phyloP scores from a whole-genome alignment of 2,113 vertebrate species.

The Ginglymostoma cirratum region DNA sequence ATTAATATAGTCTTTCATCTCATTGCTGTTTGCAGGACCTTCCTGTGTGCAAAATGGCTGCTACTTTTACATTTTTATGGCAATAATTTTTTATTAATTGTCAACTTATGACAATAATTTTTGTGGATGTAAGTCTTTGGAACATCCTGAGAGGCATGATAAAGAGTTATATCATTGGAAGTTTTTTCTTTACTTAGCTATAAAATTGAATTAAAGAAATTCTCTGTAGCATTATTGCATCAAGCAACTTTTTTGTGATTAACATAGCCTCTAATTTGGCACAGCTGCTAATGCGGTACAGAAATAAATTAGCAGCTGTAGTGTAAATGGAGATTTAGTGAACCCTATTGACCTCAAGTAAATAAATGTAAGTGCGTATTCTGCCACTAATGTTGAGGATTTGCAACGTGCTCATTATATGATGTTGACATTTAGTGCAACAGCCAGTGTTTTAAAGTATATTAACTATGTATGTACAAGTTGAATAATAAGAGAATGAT shows the following conservation, averaged over 20 bases:
- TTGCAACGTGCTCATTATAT: not conserved
- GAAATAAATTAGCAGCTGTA: constrained; percentile 35
- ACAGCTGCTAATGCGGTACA: constrained; percentile 7
- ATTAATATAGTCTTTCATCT: not conserved
- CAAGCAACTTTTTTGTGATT: constrained; percentile 12
- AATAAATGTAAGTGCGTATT: constrained; percentile 1
- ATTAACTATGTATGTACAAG: not conserved
- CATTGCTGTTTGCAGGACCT: not conserved
- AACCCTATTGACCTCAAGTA: not conserved
- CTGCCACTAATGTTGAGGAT: not conserved
- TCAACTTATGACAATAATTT: not conserved
- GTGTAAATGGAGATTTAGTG: constrained; percentile 22
- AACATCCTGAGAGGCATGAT: not conserved
- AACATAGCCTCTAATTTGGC: constrained; percentile 24
- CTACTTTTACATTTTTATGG: not conserved
- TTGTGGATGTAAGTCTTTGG: not conserved
- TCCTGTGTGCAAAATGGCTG: not conserved
- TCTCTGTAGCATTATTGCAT: not conserved
- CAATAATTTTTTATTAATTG: not conserved
- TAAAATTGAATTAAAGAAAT: not conserved
- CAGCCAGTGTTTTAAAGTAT: not conserved
- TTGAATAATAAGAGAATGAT: not conserved
- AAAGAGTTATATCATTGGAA: not conserved
- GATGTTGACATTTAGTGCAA: not conserved
- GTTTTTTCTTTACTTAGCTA: not conserved